Evolutionary conservation across 2,797 vertebrate genomes (phyloP), one percentile per base, ranked within the genome.

Genomic region (Phrynocephalus vlangalii): DNA sequence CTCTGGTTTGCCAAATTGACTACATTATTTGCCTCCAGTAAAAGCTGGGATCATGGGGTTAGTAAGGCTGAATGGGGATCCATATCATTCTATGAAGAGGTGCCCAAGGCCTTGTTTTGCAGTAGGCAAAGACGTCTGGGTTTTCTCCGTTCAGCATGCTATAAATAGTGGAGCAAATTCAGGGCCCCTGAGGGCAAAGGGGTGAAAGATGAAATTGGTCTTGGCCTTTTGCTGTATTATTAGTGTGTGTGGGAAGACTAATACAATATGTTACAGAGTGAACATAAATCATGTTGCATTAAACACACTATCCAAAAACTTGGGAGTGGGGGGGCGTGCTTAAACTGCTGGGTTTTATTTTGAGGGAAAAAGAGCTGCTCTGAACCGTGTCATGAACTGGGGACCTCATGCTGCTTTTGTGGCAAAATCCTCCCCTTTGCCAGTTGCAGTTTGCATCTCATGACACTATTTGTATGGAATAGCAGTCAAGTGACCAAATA

Each of bases 141-240:
- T 50, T n/a, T 5, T 70, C 18, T 38, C 26, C 50, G 20, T 10
- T 38, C 82, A 44, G 38, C 38, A 44, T 50, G 16, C 50, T 79
- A 3, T 10, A 72, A 71, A 84, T 84, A 84, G 78, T 87, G 88
- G 87, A 93, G 92, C 89, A n/a, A 5, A 2, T 56, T 44, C 38
- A 44, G 38, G 38, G 38, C 38, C 38, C 38, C 38, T 44, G 38
- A 5, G 3, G 38, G 38, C 38, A 28, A 77, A 8, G 16, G 38
- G n/a, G 15, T 52, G 24, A 68, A 50, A 66, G 56, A 48, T 7
- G 60, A 33, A 28, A 15, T 1, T 0, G 44, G 22, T 38, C 6
- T 3, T 38, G 30, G 24, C 1, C 10, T 24, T 10, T 76, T 78
- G 67, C 87, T 71, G 52, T 66, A 38, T 75, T 83, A 48, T 71